These are phyloP conservation scores for Diploscapter pachys DNA, from an alignment of 1,140 invertebrate genomes.

Conservation along the genomic window DNA sequence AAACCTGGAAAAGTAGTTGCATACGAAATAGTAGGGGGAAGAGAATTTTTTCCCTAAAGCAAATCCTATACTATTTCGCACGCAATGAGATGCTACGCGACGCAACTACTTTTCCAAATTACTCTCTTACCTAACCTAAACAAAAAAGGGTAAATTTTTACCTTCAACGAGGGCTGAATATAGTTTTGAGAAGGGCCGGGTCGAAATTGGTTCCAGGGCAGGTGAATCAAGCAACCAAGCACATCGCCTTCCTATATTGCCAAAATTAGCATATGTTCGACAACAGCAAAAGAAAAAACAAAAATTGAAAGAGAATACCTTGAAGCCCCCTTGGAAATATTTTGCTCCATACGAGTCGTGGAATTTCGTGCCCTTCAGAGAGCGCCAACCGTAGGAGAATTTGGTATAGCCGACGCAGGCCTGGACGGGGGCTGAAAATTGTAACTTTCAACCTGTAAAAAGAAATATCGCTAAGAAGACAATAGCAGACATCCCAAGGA, in stretches of 20 bases:
- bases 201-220: conserved; percentile 42
- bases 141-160: conserved; percentile 11
- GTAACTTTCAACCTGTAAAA: conserved; percentile 4
- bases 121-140: too few species aligned
- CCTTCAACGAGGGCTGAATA: conserved; percentile 44
- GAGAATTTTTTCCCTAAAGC: too few species aligned
- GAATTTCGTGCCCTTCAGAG: conserved; percentile 81
- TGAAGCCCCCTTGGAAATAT: conserved; percentile 60
- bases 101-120: too few species aligned
- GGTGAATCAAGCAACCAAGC: conserved; percentile 51
- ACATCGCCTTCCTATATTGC: conserved; percentile 76
- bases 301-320: neutral
- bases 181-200: neutral
- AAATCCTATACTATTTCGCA: too few species aligned
- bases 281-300: too few species aligned
- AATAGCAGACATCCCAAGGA: neutral
- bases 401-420: conserved; percentile 83
- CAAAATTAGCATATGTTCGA: neutral
- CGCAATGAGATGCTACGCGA: too few species aligned
- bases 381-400: conserved; percentile 96
- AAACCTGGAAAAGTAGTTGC: too few species aligned
- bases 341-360: conserved; percentile 90
- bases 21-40: too few species aligned
- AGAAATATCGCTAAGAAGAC: neutral
- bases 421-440: conserved; percentile 79